Conservation (phyloP, 2,113 vertebrate species). For the Stegastes partitus region DNA sequence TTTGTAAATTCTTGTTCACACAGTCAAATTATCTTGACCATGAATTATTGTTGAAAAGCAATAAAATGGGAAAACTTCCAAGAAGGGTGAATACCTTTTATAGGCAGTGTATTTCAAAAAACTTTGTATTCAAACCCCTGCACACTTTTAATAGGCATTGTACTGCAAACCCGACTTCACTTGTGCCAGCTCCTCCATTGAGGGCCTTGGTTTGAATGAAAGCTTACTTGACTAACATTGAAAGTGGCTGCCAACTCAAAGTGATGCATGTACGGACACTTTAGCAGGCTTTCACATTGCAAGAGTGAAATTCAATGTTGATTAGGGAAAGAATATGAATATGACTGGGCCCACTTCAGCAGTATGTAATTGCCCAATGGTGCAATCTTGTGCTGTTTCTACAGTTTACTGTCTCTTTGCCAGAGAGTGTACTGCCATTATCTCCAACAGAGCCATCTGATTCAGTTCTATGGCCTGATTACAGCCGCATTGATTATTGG, state of each 20-base stretch:
- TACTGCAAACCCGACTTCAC: constrained; percentile 4
- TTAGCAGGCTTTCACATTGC: neutral
- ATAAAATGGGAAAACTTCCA: too few relatives aligned
- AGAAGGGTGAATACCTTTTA: too few relatives aligned
- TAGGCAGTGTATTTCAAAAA: too few relatives aligned
- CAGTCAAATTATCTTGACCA: too few relatives aligned
- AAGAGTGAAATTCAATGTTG: constrained; percentile 3
- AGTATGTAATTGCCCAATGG: constrained; percentile 10
- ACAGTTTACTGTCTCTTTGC: constrained; percentile 4
- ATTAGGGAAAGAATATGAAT: constrained; percentile 28
- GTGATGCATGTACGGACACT: neutral
- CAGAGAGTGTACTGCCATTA: constrained; percentile 15
- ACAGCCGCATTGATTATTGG: constrained; percentile 56
- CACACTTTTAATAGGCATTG: neutral
- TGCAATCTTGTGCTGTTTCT: constrained; percentile 13
- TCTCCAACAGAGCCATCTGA: constrained; percentile 30
- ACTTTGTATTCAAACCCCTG: neutral
- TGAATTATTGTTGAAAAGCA: too few relatives aligned
- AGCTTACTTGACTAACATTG: neutral
- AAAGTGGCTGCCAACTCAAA: neutral
- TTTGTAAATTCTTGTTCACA: too few relatives aligned
- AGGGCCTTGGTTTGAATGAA: neutral
- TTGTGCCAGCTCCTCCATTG: neutral
- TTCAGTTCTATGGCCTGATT: constrained; percentile 52
- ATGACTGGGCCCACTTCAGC: constrained; percentile 21